A percentile compares a stretch with the other conserved stretches of the same genome.
Conservation (phyloP, 2,797 vertebrate genomes). For the Rallus crepitans region DNA sequence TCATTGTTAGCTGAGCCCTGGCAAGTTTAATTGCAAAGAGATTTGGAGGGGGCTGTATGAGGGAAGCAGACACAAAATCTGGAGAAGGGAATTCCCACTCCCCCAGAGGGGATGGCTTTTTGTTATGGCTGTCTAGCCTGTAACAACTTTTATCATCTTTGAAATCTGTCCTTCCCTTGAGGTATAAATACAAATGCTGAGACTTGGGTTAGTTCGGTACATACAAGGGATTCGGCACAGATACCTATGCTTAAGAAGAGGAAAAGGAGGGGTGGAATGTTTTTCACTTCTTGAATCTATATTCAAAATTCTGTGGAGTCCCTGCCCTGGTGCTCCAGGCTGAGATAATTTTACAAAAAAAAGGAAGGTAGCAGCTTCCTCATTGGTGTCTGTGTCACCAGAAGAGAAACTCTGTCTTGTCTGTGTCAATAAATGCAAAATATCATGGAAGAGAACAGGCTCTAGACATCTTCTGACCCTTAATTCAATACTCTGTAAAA, state of each 20-base stretch:
- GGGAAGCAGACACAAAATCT: neutral
- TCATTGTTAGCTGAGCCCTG: neutral
- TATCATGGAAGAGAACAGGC: neutral
- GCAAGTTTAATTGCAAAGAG: neutral
- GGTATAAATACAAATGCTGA: neutral
- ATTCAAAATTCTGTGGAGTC: neutral
- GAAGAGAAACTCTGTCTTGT: neutral
- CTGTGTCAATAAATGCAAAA: neutral
- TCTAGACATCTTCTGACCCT: neutral
- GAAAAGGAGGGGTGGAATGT: neutral
- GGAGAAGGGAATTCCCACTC: neutral
- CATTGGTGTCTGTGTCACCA: rapidly evolving
- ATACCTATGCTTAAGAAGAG: neutral
- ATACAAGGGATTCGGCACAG: neutral
- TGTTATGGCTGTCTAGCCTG: neutral
- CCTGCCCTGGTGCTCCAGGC: neutral
- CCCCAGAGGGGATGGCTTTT: neutral
- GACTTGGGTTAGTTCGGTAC: neutral
- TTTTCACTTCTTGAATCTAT: neutral
- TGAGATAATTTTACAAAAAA: neutral
- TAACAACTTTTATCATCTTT: neutral
- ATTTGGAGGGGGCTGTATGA: neutral
- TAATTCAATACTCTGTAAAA: neutral
- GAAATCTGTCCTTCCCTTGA: conserved; percentile 1
- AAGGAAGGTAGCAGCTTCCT: neutral